Evolutionary conservation across 2,888 invertebrate species (phyloP).

Genomic region (Copidosoma aretas): DNA sequence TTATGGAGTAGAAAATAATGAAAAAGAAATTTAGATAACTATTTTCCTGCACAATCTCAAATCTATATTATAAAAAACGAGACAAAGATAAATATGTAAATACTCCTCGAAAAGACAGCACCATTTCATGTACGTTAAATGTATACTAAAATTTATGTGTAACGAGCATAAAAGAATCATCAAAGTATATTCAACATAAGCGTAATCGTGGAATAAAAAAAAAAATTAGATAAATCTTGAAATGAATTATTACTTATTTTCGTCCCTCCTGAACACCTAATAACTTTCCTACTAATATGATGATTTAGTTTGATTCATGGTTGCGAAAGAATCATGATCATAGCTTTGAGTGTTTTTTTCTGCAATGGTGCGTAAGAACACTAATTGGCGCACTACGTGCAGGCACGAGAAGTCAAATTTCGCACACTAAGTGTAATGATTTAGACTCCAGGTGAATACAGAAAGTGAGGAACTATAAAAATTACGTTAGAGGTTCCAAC

Average conservation of each 20-base stretch:
- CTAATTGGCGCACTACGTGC: too few relatives aligned
- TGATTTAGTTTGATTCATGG: too few relatives aligned
- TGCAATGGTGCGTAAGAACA: too few relatives aligned
- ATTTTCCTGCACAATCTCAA: conserved; percentile 55
- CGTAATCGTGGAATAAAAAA: conserved; percentile 27
- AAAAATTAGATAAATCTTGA: conserved; percentile 34
- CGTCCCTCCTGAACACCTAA: too few relatives aligned
- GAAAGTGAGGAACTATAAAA: too few relatives aligned
- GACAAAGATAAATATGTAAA: conserved; percentile 37
- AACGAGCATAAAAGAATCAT: conserved; percentile 29
- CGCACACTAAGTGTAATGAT: too few relatives aligned
- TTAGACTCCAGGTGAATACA: too few relatives aligned
- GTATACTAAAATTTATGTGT: conserved; percentile 53
- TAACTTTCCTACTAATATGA: too few relatives aligned
- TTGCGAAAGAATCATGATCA: too few relatives aligned
- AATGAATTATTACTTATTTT: neutral
- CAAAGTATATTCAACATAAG: conserved; percentile 27
- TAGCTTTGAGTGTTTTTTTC: too few relatives aligned
- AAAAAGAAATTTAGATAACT: conserved; percentile 42
- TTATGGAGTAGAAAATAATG: neutral
- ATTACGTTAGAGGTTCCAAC: too few relatives aligned
- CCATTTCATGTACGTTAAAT: conserved; percentile 52
- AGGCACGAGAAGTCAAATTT: too few relatives aligned
- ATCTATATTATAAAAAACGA: conserved; percentile 3
- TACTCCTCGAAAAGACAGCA: conserved; percentile 45